Base-by-base conservation (phyloP, 2,113 vertebrate genomes). In the Gymnorhina tibicen region DNA sequence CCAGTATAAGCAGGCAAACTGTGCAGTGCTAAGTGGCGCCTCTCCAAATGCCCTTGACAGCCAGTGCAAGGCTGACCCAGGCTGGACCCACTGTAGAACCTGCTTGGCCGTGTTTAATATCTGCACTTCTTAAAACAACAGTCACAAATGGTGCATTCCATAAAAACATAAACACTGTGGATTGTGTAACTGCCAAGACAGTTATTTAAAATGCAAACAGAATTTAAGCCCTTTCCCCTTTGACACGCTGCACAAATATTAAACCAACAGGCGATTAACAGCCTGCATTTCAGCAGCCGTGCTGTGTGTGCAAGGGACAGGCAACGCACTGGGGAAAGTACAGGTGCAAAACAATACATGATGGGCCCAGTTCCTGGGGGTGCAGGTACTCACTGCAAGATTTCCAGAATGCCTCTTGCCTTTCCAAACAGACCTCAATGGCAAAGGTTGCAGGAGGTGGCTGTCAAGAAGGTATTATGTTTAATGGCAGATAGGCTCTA, bases 151-250 rank as follows among this genome's bases (percentile, higher is more conserved):
- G 5, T 35, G 56, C 42, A 60, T 92, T 96, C 89, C 26, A 8
- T 68, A 62, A 86, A 92, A 81, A 86, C 39, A 80, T 15, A 81
- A 91, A 75, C 37, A 75, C 49, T 67, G 4, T 13, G 39, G 63
- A 50, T n/a, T 75, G 69, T 85, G 68, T 70, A 87, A 75, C 76
- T 92, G 80, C 88, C 74, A 81, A 81, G 60, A 88, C 64, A 76
- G 49, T 68, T 91, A 78, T 68, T 94, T 94, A 53, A 95, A 93
- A 91, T 73, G 53, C 41, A 86, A 92, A 63, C 76, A 95, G 75
- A 93, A 63, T 91, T 87, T 63, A 72, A 92, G 52, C 47, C 88
- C 59, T 92, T 86, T 94, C 55, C 60, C 77, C 35, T 89, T 75
- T 72, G 83, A 69, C 69, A 42, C 1, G 0, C 44, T 91, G 59